Percentiles rank a stretch among this genome's conserved stretches.
These are phyloP conservation scores for Ardeotis arabs DNA, from an alignment of 2,113 vertebrate genomes.

Conservation along the genomic window DNA sequence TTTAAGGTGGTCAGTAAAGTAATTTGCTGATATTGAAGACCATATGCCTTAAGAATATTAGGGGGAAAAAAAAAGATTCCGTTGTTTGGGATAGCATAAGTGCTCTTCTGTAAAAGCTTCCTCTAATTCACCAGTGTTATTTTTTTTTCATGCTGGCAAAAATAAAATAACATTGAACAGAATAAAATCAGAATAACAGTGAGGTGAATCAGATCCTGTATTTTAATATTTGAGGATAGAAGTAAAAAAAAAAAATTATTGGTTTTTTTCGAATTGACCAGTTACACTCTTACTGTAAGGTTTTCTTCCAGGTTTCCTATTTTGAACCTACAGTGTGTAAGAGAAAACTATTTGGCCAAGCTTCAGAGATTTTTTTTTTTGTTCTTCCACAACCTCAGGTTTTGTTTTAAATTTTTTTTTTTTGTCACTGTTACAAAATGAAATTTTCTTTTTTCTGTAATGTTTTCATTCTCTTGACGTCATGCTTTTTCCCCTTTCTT, in stretches of 20 bases:
- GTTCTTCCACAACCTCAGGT: not conserved
- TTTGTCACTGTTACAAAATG: accelerated
- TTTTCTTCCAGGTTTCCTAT: not conserved
- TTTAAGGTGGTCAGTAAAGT: not conserved
- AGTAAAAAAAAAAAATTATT: not conserved
- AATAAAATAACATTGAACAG: not conserved
- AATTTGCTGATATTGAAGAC: not conserved
- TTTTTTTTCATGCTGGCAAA: not conserved
- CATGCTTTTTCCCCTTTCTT: not conserved
- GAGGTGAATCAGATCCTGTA: not conserved
- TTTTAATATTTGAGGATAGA: not conserved
- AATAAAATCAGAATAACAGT: not conserved
- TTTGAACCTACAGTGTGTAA: not conserved
- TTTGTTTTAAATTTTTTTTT: not conserved
- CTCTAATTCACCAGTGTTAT: not conserved
- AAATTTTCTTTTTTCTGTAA: not conserved
- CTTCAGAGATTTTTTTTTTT: not conserved
- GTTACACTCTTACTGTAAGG: not conserved
- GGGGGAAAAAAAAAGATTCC: not conserved
- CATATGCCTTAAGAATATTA: not conserved
- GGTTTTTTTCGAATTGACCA: not conserved
- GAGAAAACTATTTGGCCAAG: not conserved
- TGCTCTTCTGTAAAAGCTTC: not conserved
- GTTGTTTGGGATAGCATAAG: not conserved
- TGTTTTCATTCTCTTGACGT: not conserved